Evolutionary conservation across 1,140 invertebrate genomes (phyloP).

Genomic region (Ips nitidus): DNA sequence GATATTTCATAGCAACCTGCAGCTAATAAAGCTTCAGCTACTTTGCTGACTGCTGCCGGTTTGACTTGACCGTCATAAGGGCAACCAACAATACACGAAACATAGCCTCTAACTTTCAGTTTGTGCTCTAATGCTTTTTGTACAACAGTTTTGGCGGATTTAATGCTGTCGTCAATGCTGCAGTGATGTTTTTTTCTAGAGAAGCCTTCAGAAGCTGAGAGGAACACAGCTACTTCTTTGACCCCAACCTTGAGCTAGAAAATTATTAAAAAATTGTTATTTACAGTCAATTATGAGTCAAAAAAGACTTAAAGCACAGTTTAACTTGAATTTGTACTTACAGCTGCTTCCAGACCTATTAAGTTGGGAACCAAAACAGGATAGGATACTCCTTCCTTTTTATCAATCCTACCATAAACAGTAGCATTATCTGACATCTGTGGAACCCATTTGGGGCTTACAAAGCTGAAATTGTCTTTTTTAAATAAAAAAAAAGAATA

Average conservation of each 20-base stretch:
- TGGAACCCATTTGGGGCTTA: conserved; percentile 98
- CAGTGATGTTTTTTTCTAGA: conserved; percentile 93
- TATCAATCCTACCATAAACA: conserved; percentile 74
- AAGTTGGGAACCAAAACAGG: conserved; percentile 95
- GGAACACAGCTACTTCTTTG: conserved; percentile 93
- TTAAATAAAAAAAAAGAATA: conserved; percentile 11
- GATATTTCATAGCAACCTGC: conserved; percentile 95
- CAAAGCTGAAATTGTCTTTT: conserved; percentile 71
- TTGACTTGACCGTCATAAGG: conserved; percentile 91
- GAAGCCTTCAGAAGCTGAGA: conserved; percentile 92
- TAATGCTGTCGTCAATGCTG: conserved; percentile 80
- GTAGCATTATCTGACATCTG: conserved; percentile 89
- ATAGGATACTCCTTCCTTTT: conserved; percentile 73
- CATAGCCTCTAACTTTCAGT: conserved; percentile 83
- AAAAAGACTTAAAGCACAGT: too few relatives aligned
- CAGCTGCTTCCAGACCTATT: conserved; percentile 83
- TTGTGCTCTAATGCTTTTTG: conserved; percentile 69
- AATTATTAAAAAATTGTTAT: not conserved
- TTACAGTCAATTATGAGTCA: not conserved
- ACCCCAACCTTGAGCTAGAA: conserved; percentile 70
- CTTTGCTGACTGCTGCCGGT: conserved; percentile 75
- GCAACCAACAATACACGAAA: conserved; percentile 91
- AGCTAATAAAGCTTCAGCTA: conserved; percentile 72
- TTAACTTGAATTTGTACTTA: conserved; percentile 53
- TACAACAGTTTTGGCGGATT: conserved; percentile 70